Evolutionary conservation across 2,888 invertebrate genomes (phyloP), one percentile per base, ranked within the genome.

Genomic region (Bruchidius siliquastri): DNA sequence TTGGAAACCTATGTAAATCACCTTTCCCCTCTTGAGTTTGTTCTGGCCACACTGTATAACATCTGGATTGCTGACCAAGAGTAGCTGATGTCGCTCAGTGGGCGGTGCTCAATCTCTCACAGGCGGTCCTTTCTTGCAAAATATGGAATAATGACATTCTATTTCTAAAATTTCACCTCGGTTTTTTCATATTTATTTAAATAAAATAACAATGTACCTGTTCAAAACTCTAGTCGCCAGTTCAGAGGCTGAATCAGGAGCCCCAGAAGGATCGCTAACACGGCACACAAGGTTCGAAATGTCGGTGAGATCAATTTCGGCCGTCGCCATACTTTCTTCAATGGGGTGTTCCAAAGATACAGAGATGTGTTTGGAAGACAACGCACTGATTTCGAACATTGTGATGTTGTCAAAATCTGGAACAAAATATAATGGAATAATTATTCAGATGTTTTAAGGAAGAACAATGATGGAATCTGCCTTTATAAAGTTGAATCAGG

Each of bases 301-400:
- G 82, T 97, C 96, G 6, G 91, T 88, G 72, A 98, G 88, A 85
- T 96, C 94, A 77, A 98, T 89, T 85, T 98, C 97, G 20, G 95
- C 94, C 0, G 97, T 97, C 0, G 96, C 95, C 92, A 98, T 93
- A 76, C 95, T 94, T 85, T 97, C 97, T 83, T 96, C 96, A 21
- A 93, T 88, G 0, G 98, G 97, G 88, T 98, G 97, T 84, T 97
- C 97, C 83, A 98, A 90, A 10, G 96, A 94, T 21, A 98, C 92
- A 13, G 95, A 94, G 77, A 98, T 91, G 85, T 96, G 95, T 77
- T 94, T 94, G 89, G 96, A 94, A 0, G 96, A 96, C 66, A 96
- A 88, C 1, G 97, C 95, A 81, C 93, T 95, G 80, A 98, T 92
- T 88, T 98, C 98, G 84, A 98, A 93, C 90, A 97, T 96, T n/a